phyloP scores from a whole-genome alignment of 2,113 vertebrate genomes.

The Entomyzon cyanotis region DNA sequence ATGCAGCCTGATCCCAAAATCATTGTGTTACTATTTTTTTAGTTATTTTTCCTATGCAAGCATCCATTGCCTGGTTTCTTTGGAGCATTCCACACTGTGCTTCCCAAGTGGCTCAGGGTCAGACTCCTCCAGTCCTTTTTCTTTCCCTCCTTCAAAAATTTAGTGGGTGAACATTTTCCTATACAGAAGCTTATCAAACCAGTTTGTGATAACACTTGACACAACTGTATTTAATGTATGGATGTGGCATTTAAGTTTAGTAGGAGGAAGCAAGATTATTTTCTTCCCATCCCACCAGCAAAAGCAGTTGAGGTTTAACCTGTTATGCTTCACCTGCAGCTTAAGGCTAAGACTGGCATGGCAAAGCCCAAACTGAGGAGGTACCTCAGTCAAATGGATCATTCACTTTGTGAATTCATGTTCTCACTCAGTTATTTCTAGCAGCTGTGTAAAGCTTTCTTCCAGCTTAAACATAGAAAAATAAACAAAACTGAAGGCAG shows the following conservation, averaged over 20 bases:
- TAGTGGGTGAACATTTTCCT: background rate
- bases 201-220: background rate
- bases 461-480: background rate
- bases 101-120: background rate
- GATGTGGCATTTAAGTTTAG: background rate
- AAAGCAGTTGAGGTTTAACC: background rate
- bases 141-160: background rate
- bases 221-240: background rate
- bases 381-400: background rate
- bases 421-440: background rate
- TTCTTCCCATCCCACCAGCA: background rate
- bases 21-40: background rate
- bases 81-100: background rate
- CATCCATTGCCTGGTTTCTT: background rate
- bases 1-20: background rate
- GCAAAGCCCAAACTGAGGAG: background rate
- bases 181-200: background rate
- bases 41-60: background rate
- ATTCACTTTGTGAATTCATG: background rate
- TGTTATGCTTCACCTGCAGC: background rate
- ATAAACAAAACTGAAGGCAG: background rate
- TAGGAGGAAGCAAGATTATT: background rate
- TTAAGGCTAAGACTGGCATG: background rate
- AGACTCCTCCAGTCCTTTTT: background rate
- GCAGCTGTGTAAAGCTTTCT: background rate